Evolutionary conservation across 2,797 vertebrate genomes (phyloP).

Genomic region (Aulostomus chinensis): DNA sequence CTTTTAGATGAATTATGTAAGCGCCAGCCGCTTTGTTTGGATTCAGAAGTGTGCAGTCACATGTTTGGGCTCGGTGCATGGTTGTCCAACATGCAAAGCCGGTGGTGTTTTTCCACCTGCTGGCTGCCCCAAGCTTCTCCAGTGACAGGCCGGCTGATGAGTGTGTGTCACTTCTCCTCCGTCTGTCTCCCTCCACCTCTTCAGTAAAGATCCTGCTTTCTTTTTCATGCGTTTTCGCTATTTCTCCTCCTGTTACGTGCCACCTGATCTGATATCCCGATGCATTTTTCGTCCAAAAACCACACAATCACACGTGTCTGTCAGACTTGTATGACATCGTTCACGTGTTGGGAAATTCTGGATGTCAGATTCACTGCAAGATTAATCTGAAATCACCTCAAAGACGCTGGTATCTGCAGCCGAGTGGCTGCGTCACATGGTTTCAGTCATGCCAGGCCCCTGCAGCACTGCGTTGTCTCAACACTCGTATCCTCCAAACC

Average conservation of each 20-base stretch:
- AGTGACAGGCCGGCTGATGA: neutral
- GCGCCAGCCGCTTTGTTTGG: constrained; percentile 3
- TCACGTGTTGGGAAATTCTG: too few relatives aligned
- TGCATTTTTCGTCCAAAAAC: too few relatives aligned
- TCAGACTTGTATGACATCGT: too few relatives aligned
- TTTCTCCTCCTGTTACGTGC: too few relatives aligned
- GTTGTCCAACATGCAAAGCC: constrained; percentile 64
- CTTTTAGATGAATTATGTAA: constrained; percentile 15
- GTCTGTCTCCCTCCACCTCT: neutral
- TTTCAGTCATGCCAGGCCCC: constrained; percentile 37
- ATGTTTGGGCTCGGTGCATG: constrained; percentile 47
- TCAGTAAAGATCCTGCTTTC: too few relatives aligned
- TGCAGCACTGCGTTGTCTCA: constrained; percentile 40
- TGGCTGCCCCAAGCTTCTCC: constrained; percentile 14
- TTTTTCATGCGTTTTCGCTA: too few relatives aligned
- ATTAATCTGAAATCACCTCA: constrained; percentile 51
- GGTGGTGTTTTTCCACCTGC: constrained; percentile 61
- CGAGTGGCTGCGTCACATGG: constrained; percentile 35
- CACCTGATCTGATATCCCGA: too few relatives aligned
- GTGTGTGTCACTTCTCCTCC: neutral
- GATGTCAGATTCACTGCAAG: constrained; percentile 38
- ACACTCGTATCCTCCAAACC: constrained; percentile 40
- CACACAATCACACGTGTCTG: too few relatives aligned
- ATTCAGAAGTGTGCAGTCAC: neutral
- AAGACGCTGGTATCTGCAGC: constrained; percentile 40